phyloP scores from a whole-genome alignment of 2,113 vertebrate genomes.

The Nanger granti region DNA sequence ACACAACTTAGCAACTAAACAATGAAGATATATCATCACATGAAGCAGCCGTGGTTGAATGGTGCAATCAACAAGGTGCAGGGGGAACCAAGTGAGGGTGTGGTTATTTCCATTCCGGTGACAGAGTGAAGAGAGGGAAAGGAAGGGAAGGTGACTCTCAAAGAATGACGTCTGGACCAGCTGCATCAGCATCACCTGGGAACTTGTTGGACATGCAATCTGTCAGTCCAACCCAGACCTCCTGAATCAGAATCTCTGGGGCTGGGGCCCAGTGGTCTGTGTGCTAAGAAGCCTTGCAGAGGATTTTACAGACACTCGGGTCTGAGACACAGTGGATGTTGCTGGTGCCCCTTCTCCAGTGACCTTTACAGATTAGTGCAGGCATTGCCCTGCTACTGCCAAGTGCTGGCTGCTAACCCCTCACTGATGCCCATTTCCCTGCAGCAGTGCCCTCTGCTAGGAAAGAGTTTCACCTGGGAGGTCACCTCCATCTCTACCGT shows the following conservation, averaged over 20 bases:
- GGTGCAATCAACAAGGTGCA: neutral
- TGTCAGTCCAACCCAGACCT: neutral
- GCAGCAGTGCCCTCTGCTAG: neutral
- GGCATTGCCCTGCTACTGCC: neutral
- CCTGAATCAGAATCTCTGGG: neutral
- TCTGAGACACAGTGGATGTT: neutral
- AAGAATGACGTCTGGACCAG: neutral
- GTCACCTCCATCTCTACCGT: neutral
- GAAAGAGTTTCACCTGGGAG: neutral
- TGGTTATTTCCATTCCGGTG: neutral
- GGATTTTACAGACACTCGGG: neutral
- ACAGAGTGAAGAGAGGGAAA: neutral
- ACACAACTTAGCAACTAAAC: neutral
- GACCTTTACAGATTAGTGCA: neutral
- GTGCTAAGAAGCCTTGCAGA: neutral
- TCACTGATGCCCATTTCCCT: neutral
- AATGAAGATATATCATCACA: accelerated
- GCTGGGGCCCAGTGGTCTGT: too few relatives aligned
- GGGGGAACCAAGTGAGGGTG: neutral
- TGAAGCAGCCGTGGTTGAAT: accelerated
- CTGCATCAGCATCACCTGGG: neutral
- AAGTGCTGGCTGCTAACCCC: neutral
- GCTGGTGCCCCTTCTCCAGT: too few relatives aligned
- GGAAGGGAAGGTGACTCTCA: neutral
- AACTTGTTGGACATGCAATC: neutral